Evolutionary conservation across 2,888 invertebrate genomes (phyloP), one percentile per base, ranked within the genome.

Genomic region (Hirtodrosophila confusa): DNA sequence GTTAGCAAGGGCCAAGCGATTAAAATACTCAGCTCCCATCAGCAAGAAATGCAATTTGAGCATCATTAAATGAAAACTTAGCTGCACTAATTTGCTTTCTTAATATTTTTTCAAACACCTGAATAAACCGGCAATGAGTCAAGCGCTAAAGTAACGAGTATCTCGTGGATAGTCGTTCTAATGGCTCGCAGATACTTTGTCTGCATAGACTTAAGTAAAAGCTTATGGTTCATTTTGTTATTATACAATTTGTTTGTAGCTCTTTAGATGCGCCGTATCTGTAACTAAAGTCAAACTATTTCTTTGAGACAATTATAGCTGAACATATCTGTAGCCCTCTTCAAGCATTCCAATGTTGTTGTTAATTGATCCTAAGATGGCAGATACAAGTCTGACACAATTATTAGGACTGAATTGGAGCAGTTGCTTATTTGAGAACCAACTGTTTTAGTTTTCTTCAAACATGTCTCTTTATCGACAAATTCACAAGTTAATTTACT

Each of bases 61-160:
- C 79, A 78, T 80, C 86, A 86, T 83, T 83, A 86, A 83, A 76
- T 54, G 54, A 67, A 57, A 71, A 77, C 62, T 69, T 69, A 41
- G 56, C 69, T 77, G 84, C 75, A 80, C 86, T 69, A 84, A 86
- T 84, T 84, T 84, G 48, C 47, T 66, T 56, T 69, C 72, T 55
- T 72, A 80, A 84, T 80, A 84, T 67, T 57, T 65, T 72, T 78
- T 31, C 61, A 80, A 80, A 78, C 83, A 84, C 83, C 86, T 84
- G 69, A 77, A 63, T n/a, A 51, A 4, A 29, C 23, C 60, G 48
- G 61, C 58, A 41, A 40, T 12, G 56, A 39, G 36, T 35, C 23
- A 31, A 63, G 35, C 57, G 9, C 51, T 43, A 43, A 51, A 37
- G 40, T 44, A 57, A 69, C 62, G 43, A 65, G 69, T 51, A 54